These are phyloP conservation scores for Lichenostomus cassidix DNA, from an alignment of 2,113 vertebrate genomes.

Conservation along the genomic window DNA sequence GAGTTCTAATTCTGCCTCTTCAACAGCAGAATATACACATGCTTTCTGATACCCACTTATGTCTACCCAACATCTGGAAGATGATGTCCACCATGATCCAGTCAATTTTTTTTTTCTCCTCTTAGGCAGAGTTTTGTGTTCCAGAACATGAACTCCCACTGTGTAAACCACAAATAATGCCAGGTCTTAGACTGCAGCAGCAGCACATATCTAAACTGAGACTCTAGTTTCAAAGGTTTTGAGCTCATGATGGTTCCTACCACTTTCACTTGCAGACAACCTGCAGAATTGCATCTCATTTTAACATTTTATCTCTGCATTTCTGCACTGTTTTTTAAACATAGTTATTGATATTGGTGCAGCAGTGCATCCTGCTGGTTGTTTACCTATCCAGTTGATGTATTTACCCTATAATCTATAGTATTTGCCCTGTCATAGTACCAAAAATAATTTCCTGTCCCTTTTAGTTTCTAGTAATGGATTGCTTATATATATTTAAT, in stretches of 20 bases:
- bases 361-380: not conserved
- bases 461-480: not conserved
- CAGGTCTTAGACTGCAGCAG: not conserved
- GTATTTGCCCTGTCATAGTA: not conserved
- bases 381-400: not conserved
- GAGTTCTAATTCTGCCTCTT: not conserved
- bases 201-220: not conserved
- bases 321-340: not conserved
- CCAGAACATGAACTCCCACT: not conserved
- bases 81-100: not conserved
- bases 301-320: not conserved
- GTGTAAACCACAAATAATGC: not conserved
- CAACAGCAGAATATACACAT: not conserved
- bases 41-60: not conserved
- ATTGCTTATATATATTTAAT: not conserved
- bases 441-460: not conserved
- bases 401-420: not conserved
- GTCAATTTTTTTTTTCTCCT: not conserved
- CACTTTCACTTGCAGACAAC: not conserved
- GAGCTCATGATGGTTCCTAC: not conserved
- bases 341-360: not conserved
- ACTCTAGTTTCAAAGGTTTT: not conserved
- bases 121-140: not conserved
- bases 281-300: not conserved
- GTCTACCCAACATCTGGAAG: not conserved